Evolutionary conservation across 2,888 invertebrate species (phyloP).

Genomic region (Caradrina clavipalpis): DNA sequence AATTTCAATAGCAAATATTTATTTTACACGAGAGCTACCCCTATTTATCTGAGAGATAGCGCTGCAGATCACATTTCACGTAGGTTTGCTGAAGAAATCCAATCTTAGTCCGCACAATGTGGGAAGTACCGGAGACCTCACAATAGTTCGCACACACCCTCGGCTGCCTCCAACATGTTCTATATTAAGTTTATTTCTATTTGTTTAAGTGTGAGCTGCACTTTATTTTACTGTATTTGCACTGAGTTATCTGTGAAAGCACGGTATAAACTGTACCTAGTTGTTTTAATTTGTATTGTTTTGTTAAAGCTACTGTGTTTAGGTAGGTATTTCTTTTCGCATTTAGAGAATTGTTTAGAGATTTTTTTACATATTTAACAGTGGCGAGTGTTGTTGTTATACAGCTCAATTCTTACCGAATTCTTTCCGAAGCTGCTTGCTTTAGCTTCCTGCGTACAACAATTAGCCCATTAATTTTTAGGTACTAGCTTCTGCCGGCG

Average conservation of each 20-base stretch:
- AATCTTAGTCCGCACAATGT: constrained; percentile 73
- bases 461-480: no score
- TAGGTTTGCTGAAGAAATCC: constrained; percentile 76
- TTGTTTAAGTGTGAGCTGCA: constrained; percentile 43
- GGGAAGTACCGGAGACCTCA: constrained; percentile 68
- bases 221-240: constrained; percentile 30
- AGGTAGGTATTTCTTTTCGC: no score
- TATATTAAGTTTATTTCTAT: constrained; percentile 67
- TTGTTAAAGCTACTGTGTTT: no score
- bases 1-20: constrained; percentile 49
- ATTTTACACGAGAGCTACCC: constrained; percentile 58
- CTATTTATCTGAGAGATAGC: constrained; percentile 66
- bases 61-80: constrained; percentile 70
- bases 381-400: no score
- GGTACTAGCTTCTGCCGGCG: no score
- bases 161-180: constrained; percentile 61
- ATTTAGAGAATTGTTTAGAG: no score
- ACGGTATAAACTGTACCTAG: background rate
- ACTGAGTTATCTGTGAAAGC: constrained; percentile 1
- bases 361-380: no score
- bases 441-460: no score
- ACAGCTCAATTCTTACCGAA: no score
- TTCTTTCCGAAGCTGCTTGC: no score
- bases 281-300: constrained; percentile 8
- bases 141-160: constrained; percentile 72